A percentile compares a stretch with the other conserved stretches of the same genome.
phyloP scores from a whole-genome alignment of 2,888 invertebrate species.

The Pomacea canaliculata region DNA sequence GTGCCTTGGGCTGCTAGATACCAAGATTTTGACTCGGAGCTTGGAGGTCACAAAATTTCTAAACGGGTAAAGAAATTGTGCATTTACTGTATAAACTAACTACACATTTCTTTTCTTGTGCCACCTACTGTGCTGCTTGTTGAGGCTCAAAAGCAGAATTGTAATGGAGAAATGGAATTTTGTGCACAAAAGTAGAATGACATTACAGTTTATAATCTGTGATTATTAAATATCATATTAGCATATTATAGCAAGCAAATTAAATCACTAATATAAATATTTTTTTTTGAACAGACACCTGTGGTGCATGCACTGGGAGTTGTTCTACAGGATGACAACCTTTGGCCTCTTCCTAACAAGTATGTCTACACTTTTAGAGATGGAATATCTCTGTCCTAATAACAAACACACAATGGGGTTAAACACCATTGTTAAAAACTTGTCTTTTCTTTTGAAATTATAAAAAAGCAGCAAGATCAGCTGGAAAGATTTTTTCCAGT shows the following conservation, averaged over 20 bases:
- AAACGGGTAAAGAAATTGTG: slow-evolving; percentile 57
- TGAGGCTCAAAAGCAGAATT: too few species aligned
- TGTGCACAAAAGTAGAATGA: background rate
- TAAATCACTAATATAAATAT: background rate
- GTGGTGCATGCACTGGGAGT: slow-evolving; percentile 70
- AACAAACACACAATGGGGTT: too few species aligned
- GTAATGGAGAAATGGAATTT: too few species aligned
- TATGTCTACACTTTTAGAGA: slow-evolving; percentile 30
- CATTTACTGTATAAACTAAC: too few species aligned
- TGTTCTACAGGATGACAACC: slow-evolving; percentile 54
- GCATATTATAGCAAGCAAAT: too few species aligned
- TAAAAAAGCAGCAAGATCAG: too few species aligned
- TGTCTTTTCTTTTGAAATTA: too few species aligned
- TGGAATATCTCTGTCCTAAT: background rate
- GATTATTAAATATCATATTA: too few species aligned
- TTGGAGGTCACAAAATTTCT: slow-evolving; percentile 69
- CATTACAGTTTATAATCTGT: background rate
- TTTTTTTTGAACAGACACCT: slow-evolving; percentile 62
- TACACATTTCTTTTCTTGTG: background rate
- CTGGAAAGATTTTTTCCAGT: too few species aligned
- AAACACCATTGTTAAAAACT: too few species aligned
- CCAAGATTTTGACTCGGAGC: slow-evolving; percentile 64
- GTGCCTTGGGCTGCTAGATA: slow-evolving; percentile 67
- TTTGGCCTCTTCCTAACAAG: slow-evolving; percentile 65
- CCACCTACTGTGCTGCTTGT: too few species aligned